Conservation (phyloP, 2,797 vertebrate species). For the Pelodytes ibericus region DNA sequence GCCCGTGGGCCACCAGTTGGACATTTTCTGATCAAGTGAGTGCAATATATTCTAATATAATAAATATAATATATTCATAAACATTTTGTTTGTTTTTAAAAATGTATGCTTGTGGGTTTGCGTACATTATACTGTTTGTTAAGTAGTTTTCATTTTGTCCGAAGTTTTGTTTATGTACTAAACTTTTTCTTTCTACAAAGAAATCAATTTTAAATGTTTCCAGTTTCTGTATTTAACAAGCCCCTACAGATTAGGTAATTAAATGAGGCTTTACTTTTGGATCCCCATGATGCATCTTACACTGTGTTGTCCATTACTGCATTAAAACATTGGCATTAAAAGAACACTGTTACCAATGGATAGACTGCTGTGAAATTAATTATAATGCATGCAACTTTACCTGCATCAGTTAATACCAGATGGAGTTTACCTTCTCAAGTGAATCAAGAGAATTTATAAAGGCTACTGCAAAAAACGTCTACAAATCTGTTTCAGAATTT, state of each 20-base stretch:
- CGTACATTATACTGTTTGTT: too few species aligned
- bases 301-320: constrained; percentile 38
- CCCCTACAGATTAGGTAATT: constrained; percentile 47
- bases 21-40: too few species aligned
- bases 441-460: constrained; percentile 15
- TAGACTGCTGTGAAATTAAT: constrained; percentile 54
- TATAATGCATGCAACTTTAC: constrained; percentile 34
- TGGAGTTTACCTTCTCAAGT: constrained; percentile 16
- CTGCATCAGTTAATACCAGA: constrained; percentile 37
- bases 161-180: background rate
- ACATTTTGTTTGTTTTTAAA: constrained; percentile 3
- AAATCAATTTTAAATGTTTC: constrained; percentile 23
- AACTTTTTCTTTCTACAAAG: background rate
- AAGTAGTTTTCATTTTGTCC: background rate
- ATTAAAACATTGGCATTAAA: constrained; percentile 36
- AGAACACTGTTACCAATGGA: constrained; percentile 18
- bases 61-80: too few species aligned
- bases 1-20: too few species aligned
- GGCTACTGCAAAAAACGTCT: constrained; percentile 7
- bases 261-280: constrained; percentile 29
- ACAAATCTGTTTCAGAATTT: constrained; percentile 1
- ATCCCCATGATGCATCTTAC: constrained; percentile 27
- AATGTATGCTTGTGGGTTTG: background rate
- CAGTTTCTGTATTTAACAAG: constrained; percentile 38
- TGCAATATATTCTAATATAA: background rate